Percentiles rank a stretch among this genome's conserved stretches.
phyloP scores from a whole-genome alignment of 1,140 invertebrate species.

The Danaus plexippus region DNA sequence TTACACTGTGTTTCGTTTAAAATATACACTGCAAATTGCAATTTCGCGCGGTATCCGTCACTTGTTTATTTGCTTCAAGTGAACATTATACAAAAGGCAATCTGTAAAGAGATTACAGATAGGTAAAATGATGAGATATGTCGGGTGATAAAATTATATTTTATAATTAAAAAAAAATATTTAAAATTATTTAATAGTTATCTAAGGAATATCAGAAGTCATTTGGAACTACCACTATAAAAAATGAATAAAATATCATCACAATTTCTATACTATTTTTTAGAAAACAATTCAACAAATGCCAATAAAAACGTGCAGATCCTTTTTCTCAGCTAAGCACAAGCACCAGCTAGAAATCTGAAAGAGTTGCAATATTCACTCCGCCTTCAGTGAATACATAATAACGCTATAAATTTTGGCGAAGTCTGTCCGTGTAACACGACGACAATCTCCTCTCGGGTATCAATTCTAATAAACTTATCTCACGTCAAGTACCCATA shows the following conservation, averaged over 20 bases:
- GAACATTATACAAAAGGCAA: neutral
- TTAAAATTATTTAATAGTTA: too few species aligned
- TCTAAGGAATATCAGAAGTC: too few species aligned
- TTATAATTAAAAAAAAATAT: too few species aligned
- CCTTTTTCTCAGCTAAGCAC: neutral
- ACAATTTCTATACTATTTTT: neutral
- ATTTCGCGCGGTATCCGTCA: neutral
- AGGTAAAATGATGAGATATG: too few species aligned
- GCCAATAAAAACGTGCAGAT: slow-evolving; percentile 8
- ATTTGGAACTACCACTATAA: too few species aligned
- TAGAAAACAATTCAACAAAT: slow-evolving; percentile 8
- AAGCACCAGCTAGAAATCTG: neutral
- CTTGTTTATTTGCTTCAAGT: neutral
- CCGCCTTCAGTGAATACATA: too few species aligned
- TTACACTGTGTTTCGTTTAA: slow-evolving; percentile 4
- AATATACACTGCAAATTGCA: slow-evolving; percentile 1
- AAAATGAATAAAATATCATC: too few species aligned
- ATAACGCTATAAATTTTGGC: too few species aligned
- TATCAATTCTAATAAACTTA: slow-evolving; percentile 4
- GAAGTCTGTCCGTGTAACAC: too few species aligned
- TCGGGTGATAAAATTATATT: too few species aligned
- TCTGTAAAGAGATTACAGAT: too few species aligned
- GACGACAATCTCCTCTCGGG: neutral
- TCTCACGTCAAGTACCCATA: slow-evolving; percentile 11
- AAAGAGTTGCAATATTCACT: too few species aligned